These are phyloP conservation scores for Diaperis boleti DNA, from an alignment of 2,888 invertebrate genomes.

Conservation along the genomic window DNA sequence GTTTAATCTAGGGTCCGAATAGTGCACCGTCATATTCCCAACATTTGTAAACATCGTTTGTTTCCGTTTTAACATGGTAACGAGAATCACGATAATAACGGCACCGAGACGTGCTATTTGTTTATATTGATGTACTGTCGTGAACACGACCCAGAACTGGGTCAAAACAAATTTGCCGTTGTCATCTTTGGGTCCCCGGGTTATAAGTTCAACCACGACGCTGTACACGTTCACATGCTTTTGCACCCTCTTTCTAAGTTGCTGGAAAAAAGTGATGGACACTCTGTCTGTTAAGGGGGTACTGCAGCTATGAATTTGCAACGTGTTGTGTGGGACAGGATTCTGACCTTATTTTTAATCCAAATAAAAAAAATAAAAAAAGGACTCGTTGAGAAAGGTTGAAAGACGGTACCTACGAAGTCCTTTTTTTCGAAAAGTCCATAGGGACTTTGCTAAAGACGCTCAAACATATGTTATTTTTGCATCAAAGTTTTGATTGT, in stretches of 20 bases:
- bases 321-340: too few relatives aligned
- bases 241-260: constrained; percentile 22
- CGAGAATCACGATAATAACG: constrained; percentile 42
- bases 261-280: too few relatives aligned
- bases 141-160: constrained; percentile 37
- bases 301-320: too few relatives aligned
- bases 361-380: too few relatives aligned
- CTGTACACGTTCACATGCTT: background rate
- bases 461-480: too few relatives aligned
- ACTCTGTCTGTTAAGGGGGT: too few relatives aligned
- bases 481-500: too few relatives aligned
- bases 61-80: constrained; percentile 42
- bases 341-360: too few relatives aligned
- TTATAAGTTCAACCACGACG: constrained; percentile 17
- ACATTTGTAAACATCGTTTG: constrained; percentile 40
- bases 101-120: constrained; percentile 39
- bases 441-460: too few relatives aligned
- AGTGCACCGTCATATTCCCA: constrained; percentile 39
- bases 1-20: constrained; percentile 29
- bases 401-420: too few relatives aligned
- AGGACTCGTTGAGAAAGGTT: too few relatives aligned
- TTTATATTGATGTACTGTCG: constrained; percentile 41
- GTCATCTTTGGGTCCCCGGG: constrained; percentile 26
- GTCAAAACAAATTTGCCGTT: constrained; percentile 34
- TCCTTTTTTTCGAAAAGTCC: too few relatives aligned